Conservation (phyloP, 2,888 invertebrate species). For the Agriotes lineatus region DNA sequence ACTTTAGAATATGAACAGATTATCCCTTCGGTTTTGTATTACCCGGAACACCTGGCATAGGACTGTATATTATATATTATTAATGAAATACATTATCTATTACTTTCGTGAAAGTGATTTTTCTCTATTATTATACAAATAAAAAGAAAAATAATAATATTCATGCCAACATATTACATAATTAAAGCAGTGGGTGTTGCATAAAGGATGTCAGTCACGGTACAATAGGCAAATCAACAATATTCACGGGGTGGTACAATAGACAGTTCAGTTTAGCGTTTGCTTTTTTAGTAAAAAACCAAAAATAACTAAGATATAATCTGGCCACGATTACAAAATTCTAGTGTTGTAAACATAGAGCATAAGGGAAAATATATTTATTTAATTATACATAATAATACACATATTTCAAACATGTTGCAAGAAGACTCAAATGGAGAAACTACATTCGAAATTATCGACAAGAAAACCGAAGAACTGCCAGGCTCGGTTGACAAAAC, state of each 20-base stretch:
- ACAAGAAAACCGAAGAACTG: constrained; percentile 56
- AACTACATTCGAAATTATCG: constrained; percentile 66
- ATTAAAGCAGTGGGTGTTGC: too few species aligned
- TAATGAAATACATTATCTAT: too few species aligned
- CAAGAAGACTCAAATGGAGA: constrained; percentile 66
- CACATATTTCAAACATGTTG: constrained; percentile 48
- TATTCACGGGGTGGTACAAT: neutral
- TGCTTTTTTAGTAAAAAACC: neutral
- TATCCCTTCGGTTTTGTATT: too few species aligned
- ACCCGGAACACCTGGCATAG: too few species aligned
- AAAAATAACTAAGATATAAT: constrained; percentile 1
- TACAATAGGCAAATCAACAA: neutral
- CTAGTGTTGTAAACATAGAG: constrained; percentile 20
- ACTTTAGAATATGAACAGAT: too few species aligned
- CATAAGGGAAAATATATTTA: constrained; percentile 11
- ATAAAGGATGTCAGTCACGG: too few species aligned
- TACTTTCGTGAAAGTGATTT: too few species aligned
- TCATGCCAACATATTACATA: too few species aligned
- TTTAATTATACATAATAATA: too few species aligned
- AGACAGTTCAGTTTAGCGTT: neutral
- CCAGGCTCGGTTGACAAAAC: constrained; percentile 51
- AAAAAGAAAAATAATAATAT: too few species aligned
- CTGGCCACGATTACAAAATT: constrained; percentile 48
- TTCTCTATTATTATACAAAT: too few species aligned
- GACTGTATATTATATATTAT: too few species aligned